Evolutionary conservation across 2,888 invertebrate species (phyloP), one percentile per base, ranked within the genome.

Genomic region (Cinara cedri): DNA sequence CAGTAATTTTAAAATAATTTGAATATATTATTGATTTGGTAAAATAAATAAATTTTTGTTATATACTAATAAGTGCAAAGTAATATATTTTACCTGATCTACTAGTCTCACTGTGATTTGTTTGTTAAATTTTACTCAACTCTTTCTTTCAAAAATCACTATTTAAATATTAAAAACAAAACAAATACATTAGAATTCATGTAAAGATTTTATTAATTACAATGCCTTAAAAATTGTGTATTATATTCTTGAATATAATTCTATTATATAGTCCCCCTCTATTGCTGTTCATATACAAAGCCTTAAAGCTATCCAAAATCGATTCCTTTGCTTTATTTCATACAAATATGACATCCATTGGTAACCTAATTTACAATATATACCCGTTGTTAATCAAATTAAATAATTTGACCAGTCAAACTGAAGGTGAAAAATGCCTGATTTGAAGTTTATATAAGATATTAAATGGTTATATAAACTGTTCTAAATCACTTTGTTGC

Each of bases 11-110:
- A 51, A 51, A 51, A 51, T 51, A 16, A 51, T 51, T n/a, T 51
- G n/a, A 51, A 2, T 51, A 0, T n/a, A 51, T 6, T 51, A 51
- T 51, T n/a, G 4, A n/a, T 6, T 0, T 51, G n/a, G 51, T n/a
- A 8, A n/a, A 51, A 51, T 51, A 51, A 51, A 51, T n/a, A 51
- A 51, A 51, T n/a, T 51, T n/a, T 9, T n/a, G 51, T 51, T 51
- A n/a, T n/a, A 51, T 51, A 51, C n/a, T n/a, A n/a, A 51, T n/a
- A 51, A 51, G n/a, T 51, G 51, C 51, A 51, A 51, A 51, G 51
- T 51, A n/a, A 51, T 46, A 3, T 46, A 46, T 46, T 46, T 46
- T 46, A 46, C 44, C 3, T 11, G 44, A 13, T 46, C 3, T 3
- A 3, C 44, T 46, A 1, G 44, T 13, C 3, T 46, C 9, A 11